These are phyloP conservation scores for Notarius lentiginosus DNA, from an alignment of 2,113 vertebrate genomes.

Conservation along the genomic window DNA sequence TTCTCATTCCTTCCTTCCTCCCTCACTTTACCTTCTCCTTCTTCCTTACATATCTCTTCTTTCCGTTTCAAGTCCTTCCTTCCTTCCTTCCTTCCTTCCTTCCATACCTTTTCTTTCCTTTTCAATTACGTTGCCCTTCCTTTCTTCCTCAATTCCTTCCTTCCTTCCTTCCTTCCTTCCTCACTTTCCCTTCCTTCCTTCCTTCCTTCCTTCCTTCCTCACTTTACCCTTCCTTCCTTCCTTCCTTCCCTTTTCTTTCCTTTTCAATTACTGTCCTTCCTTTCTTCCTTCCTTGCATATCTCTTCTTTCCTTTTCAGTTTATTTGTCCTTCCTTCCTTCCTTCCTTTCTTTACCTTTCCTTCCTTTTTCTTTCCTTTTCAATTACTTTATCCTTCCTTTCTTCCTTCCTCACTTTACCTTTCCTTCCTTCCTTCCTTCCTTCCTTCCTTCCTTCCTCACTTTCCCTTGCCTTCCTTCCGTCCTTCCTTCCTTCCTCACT, in stretches of 20 bases:
- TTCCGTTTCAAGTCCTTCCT: not conserved
- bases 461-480: too few relatives aligned
- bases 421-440: not conserved
- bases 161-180: not conserved
- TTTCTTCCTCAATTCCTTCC: not conserved
- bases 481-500: not conserved
- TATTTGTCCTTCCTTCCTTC: too few relatives aligned
- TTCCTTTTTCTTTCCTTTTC: too few relatives aligned
- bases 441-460: not conserved
- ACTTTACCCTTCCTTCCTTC: not conserved
- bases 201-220: not conserved
- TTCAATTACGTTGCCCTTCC: too few relatives aligned
- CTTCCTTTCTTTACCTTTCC: not conserved
- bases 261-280: too few relatives aligned
- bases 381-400: too few relatives aligned
- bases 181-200: not conserved
- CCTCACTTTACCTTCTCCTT: not conserved
- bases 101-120: not conserved
- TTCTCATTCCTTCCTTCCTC: not conserved
- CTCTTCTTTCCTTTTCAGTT: too few relatives aligned
- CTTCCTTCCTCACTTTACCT: not conserved
- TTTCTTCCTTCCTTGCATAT: not conserved
- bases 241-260: not conserved
- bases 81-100: not conserved
- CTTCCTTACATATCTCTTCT: too few relatives aligned